phyloP scores from a whole-genome alignment of 2,888 invertebrate genomes.

The Cheilosia soror region DNA sequence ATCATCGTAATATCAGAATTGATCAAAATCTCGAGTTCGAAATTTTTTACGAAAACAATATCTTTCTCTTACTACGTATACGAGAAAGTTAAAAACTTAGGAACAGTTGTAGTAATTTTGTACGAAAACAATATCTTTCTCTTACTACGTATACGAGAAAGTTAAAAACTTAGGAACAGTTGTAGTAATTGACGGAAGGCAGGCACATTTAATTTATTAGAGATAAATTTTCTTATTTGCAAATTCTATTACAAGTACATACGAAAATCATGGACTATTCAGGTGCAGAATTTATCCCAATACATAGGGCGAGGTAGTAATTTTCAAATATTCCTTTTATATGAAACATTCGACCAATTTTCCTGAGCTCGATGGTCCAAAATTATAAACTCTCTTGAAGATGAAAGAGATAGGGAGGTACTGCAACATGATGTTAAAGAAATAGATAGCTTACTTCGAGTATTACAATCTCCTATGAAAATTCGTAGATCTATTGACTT shows the following conservation, averaged over 20 bases:
- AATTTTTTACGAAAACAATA: too few relatives aligned
- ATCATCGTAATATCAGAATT: too few relatives aligned
- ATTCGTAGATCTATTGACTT: slow-evolving; percentile 13
- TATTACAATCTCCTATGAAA: slow-evolving; percentile 6
- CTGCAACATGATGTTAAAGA: slow-evolving; percentile 16
- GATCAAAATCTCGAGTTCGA: too few relatives aligned
- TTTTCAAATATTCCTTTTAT: slow-evolving; percentile 1
- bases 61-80: too few relatives aligned
- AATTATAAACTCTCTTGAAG: neutral
- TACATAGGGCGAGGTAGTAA: slow-evolving; percentile 5
- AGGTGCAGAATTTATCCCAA: neutral
- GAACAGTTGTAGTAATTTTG: too few relatives aligned
- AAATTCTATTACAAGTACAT: neutral
- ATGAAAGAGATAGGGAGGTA: neutral
- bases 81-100: too few relatives aligned
- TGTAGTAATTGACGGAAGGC: slow-evolving; percentile 10
- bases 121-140: too few relatives aligned
- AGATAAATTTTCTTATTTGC: slow-evolving; percentile 19
- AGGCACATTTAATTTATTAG: neutral
- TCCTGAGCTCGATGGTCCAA: neutral
- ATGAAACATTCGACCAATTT: neutral
- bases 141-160: too few relatives aligned
- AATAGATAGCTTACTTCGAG: neutral
- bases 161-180: slow-evolving; percentile 15
- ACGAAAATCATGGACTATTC: neutral